phyloP scores from a whole-genome alignment of 2,797 vertebrate species.

The Crocodylus rhombifer region DNA sequence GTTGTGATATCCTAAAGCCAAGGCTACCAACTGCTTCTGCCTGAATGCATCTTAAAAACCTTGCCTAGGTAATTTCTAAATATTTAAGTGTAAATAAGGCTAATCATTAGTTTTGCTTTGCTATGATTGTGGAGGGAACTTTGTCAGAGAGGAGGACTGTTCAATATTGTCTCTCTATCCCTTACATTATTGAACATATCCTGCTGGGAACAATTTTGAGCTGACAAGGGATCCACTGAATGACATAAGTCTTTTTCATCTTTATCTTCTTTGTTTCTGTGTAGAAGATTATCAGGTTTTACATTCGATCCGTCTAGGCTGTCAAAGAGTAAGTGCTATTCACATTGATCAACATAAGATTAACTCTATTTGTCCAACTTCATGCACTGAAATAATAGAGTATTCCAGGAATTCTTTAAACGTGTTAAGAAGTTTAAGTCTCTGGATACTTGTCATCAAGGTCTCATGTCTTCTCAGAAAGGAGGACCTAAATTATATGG shows the following conservation, averaged over 20 bases:
- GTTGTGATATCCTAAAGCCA: neutral
- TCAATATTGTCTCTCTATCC: neutral
- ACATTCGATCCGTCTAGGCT: conserved; percentile 13
- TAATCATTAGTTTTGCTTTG: neutral
- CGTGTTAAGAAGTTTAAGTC: neutral
- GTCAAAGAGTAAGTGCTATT: conserved; percentile 29
- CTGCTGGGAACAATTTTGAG: neutral
- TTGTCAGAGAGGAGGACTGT: neutral
- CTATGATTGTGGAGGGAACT: neutral
- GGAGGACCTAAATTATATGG: neutral
- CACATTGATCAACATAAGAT: conserved; percentile 34
- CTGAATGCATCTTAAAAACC: neutral
- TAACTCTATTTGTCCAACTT: conserved; percentile 18
- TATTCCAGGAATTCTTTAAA: neutral
- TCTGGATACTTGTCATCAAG: neutral
- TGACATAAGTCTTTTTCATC: neutral
- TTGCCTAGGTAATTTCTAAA: neutral
- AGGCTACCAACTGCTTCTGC: neutral
- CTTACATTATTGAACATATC: neutral
- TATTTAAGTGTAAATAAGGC: neutral
- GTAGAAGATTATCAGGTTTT: conserved; percentile 13
- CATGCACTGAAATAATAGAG: neutral
- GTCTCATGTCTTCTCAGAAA: neutral
- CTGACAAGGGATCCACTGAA: neutral
- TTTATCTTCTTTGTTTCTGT: neutral